Evolutionary conservation across 2,797 vertebrate genomes (phyloP), one percentile per base, ranked within the genome.

Genomic region (Acropternis orthonyx): DNA sequence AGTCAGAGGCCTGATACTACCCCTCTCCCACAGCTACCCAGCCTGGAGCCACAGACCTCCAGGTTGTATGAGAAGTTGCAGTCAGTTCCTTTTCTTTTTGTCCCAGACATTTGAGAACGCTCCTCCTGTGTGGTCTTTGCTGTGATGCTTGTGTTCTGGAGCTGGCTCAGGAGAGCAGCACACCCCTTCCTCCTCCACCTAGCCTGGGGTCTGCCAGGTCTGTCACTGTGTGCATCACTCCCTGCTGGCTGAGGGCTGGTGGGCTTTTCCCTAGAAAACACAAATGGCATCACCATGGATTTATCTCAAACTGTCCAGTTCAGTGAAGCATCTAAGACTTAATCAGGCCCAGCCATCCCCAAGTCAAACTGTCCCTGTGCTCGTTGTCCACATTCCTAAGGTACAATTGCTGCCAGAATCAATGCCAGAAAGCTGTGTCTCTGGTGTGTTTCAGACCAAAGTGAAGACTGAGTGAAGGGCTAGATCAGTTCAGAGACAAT

Each of bases 171-270:
- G 5, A 16, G 24, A 65, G 27, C 16, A 71, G 26, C 37, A 17
- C 9, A 11, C 30, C 6, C 21, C 17, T 59, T 85, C 24, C 4
- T 56, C n/a, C 26, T n/a, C 14, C 10, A 32, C 9, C 16, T 48
- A 48, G 30, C 2, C 0, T 5, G 2, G 32, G 22, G 19, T 49
- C 30, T 6, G 1, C 14, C 65, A 75, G 44, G 32, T 14, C 51
- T 30, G 23, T 27, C 51, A 12, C 21, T 6, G 11, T 16, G 17
- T 7, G 6, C 2, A 0, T 62, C 75, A 2, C 4, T 54, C 61
- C 34, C 37, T 68, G 37, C 59, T 76, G 74, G 7, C 12, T 1
- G 15, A 77, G 76, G 23, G 17, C 62, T 34, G 16, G 10, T 36
- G 18, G 18, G 9, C 2, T 30, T 55, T 82, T 84, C 58, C 15